Conservation (phyloP, 2,888 invertebrate species). For the Tillus elongatus region DNA sequence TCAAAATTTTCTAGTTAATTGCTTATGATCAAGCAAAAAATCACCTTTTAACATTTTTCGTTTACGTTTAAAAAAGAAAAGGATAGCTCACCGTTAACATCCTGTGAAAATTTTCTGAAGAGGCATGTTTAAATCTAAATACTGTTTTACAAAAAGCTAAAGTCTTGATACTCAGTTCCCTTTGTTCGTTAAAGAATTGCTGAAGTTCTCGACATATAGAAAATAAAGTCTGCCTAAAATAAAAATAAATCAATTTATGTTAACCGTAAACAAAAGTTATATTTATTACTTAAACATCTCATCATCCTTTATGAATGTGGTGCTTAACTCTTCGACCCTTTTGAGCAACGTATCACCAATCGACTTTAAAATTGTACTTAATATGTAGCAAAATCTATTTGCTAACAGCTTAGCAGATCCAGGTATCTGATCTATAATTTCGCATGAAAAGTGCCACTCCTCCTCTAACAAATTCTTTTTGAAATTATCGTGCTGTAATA, state of each 20-base stretch:
- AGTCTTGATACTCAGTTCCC: constrained; percentile 71
- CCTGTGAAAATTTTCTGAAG: constrained; percentile 17
- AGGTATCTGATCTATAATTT: constrained; percentile 66
- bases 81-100: constrained; percentile 10
- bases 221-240: constrained; percentile 49
- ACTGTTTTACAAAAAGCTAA: constrained; percentile 74
- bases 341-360: constrained; percentile 43
- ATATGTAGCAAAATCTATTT: constrained; percentile 59
- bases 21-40: no score
- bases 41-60: no score
- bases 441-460: constrained; percentile 80
- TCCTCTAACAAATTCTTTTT: constrained; percentile 72
- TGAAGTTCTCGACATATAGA: constrained; percentile 70
- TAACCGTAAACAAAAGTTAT: not conserved
- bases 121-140: constrained; percentile 19
- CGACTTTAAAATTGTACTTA: constrained; percentile 42
- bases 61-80: constrained; percentile 9
- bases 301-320: constrained; percentile 30
- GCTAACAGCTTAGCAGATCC: constrained; percentile 68
- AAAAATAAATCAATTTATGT: constrained; percentile 28
- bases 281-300: constrained; percentile 17
- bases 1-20: no score
- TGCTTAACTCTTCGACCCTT: constrained; percentile 40
- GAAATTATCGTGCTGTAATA: constrained; percentile 54
- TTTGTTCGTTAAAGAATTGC: constrained; percentile 64